Base-by-base conservation (phyloP, 2,797 vertebrate species). In the Notolepis coatsorum region DNA sequence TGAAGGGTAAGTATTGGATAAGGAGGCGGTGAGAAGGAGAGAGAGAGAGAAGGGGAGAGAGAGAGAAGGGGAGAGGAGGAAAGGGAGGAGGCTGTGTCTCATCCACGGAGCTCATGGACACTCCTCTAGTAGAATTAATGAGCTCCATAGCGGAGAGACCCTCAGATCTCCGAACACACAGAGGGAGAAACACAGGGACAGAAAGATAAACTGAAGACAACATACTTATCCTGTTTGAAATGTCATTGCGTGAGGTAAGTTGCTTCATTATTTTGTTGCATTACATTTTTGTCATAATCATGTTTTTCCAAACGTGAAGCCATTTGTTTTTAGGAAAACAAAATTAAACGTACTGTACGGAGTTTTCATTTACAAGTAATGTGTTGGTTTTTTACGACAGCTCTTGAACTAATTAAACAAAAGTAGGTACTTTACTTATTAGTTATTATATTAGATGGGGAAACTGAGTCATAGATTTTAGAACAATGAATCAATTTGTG, bases 171-270 rank as follows among this genome's bases (percentile, higher is more conserved):
- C 64, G 64, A 55, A 24, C 33, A 45, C 60, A 70, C 62, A 59
- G 9, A 18, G 33, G 57, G 37, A 63, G 17, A 5, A 33, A 39
- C 50, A 20, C 18, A 51, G 20, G 21, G 47, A 51, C 65, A 51
- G 52, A 56, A 62, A 18, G 18, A 62, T 61, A 42, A 69, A 13
- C 31, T 8, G 17, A 47, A 39, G 42, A 70, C 7, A 46, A 67
- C 20, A 43, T 2, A 25, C 13, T 53, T 37, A 5, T 20, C 31
- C 35, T 63, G 55, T 64, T 59, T 45, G 65, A 81, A 56, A 93
- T 93, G 92, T 81, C 74, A 52, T 90, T 91, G 79, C 86, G 83
- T 18, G 91, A 93, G 93, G 93, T 94, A 73, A 86, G 87, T 18
- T 30, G 31, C 48, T 64, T n/a, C n/a, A n/a, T n/a, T 49, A 48